A percentile compares a stretch with the other conserved stretches of the same genome.
phyloP scores from a whole-genome alignment of 2,113 vertebrate genomes.

The Pachypanchax playfairii region DNA sequence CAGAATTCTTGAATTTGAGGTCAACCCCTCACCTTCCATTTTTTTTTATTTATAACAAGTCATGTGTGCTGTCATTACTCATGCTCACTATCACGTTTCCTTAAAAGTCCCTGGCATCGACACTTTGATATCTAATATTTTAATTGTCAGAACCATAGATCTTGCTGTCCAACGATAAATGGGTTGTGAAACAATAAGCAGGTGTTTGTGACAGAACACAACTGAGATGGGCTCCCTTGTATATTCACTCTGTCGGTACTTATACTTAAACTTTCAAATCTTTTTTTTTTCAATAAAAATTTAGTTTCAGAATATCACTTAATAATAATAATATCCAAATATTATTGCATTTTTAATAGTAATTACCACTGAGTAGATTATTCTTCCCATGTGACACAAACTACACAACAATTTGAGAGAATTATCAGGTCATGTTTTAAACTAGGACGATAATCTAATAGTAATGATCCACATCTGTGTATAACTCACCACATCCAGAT shows the following conservation, averaged over 20 bases:
- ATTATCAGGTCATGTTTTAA: slow-evolving; percentile 4
- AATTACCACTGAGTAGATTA: background rate
- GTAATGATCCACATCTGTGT: slow-evolving; percentile 20
- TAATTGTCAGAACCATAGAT: slow-evolving; percentile 78
- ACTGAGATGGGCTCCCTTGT: slow-evolving; percentile 33
- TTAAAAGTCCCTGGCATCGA: slow-evolving; percentile 64
- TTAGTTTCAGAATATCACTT: too few relatives aligned
- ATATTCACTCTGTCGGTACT: too few relatives aligned
- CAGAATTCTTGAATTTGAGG: slow-evolving; percentile 71
- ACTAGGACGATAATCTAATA: slow-evolving; percentile 17
- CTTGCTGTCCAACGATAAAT: slow-evolving; percentile 69
- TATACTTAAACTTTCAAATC: too few relatives aligned
- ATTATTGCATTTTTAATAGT: background rate
- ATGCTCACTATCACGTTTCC: slow-evolving; percentile 75
- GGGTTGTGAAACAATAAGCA: slow-evolving; percentile 52
- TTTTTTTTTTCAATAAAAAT: too few relatives aligned
- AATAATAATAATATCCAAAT: background rate
- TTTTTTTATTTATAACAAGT: slow-evolving; percentile 57
- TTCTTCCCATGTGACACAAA: background rate
- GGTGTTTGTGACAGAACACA: too few relatives aligned
- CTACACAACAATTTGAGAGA: background rate
- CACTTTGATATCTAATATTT: slow-evolving; percentile 77
- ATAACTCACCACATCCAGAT: slow-evolving; percentile 10
- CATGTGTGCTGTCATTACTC: slow-evolving; percentile 70
- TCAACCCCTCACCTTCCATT: slow-evolving; percentile 43